Base-by-base conservation (phyloP, 64 coral and sea anemone genomes). In the Anthopleura sola region DNA sequence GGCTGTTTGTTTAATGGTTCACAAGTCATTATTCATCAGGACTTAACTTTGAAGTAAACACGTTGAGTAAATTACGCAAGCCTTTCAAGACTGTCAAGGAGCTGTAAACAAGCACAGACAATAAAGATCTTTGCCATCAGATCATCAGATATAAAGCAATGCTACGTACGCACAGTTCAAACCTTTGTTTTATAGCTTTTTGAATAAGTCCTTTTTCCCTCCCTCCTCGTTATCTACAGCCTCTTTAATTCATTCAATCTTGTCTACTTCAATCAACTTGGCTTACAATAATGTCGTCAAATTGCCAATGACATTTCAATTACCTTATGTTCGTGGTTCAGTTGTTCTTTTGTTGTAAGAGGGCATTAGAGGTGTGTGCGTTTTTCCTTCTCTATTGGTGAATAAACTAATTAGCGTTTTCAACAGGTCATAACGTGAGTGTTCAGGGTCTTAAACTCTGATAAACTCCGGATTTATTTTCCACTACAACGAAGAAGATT, bases 301-400 rank as follows among this genome's bases (percentile, higher is more conserved):
- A 77, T 77, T 77, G 26, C 38, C 36, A 23, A 10, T 79, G 76
- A 79, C 76, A 79, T 79, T 79, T 79, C 76, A 6, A 24, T 79
- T 79, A 37, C 47, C 76, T 44, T 79, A 7, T 77, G 38, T 44
- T 79, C 28, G 18, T 79, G 76, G 76, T 21, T 79, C 18, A 33
- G 20, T 79, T 79, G 44, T 46, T 48, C 76, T 48, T 3, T 79
- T 79, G 39, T 79, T 23, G 21, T 37, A 32, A 77, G 16, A 77
- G 39, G 24, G 29, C 29, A 31, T 32, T 32, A 66, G 26, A 66
- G 60, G 24, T 66, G 60, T 26, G 11, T 36, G 55, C 55, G 66
- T 71, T 71, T 71, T 62, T 24, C 58, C n/a, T 26, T 36, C 34
- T 34, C 66, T 71, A 32, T 71, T 71, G 66, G 23, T 16, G 10